phyloP scores from a whole-genome alignment of 2,797 vertebrate genomes.

The Siniperca scherzeri region DNA sequence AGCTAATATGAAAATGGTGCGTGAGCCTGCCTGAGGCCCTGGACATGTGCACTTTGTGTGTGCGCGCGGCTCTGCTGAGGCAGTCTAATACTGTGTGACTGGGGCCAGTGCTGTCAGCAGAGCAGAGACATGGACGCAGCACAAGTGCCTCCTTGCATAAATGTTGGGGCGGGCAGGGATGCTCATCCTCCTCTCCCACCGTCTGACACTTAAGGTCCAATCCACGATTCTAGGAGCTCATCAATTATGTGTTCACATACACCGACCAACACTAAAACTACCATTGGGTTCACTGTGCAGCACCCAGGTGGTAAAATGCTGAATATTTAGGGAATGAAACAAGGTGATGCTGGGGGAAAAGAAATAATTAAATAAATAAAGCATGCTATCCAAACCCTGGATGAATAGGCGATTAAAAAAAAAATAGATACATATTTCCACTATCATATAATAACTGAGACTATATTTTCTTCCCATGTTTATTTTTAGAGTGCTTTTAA shows the following conservation, averaged over 20 bases:
- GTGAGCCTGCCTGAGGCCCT: constrained; percentile 64
- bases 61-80: constrained; percentile 74
- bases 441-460: constrained; percentile 9
- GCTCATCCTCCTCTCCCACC: constrained; percentile 65
- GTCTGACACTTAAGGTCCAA: constrained; percentile 71
- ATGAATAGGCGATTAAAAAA: background rate
- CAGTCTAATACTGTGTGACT: constrained; percentile 83
- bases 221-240: constrained; percentile 47
- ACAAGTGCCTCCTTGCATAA: constrained; percentile 86
- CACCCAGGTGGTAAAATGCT: constrained; percentile 26
- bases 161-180: constrained; percentile 64
- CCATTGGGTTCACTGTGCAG: background rate
- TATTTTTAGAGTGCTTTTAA: constrained; percentile 59
- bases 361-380: background rate
- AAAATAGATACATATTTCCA: constrained; percentile 8
- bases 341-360: constrained; percentile 1
- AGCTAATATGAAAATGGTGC: constrained; percentile 73
- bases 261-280: constrained; percentile 11
- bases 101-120: constrained; percentile 85
- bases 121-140: constrained; percentile 86
- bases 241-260: constrained; percentile 57
- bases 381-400: background rate
- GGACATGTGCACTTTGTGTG: constrained; percentile 45
- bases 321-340: constrained; percentile 4
- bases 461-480: constrained; percentile 22